These are phyloP conservation scores for Trachurus trachurus DNA, from an alignment of 2,797 vertebrate genomes.

Conservation along the genomic window DNA sequence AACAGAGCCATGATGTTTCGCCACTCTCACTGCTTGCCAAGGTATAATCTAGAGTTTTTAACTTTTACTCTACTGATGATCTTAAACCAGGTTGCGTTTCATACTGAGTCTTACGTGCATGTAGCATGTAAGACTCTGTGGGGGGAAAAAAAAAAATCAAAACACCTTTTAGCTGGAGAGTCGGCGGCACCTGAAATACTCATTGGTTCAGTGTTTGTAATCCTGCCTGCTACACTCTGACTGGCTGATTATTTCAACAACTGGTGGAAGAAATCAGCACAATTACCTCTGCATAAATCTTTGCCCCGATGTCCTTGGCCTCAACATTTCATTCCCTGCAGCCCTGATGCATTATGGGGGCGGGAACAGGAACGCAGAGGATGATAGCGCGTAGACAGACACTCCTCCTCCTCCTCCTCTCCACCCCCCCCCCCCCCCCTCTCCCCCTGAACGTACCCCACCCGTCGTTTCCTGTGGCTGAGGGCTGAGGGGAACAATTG, in stretches of 20 bases:
- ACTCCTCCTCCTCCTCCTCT: constrained; percentile 8
- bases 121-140: background rate
- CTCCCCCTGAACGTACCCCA: constrained; percentile 38
- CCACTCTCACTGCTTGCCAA: too few relatives aligned
- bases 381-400: constrained; percentile 17
- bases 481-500: constrained; percentile 75
- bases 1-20: too few relatives aligned
- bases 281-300: background rate
- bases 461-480: constrained; percentile 81
- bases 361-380: constrained; percentile 23
- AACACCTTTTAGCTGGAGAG: background rate
- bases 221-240: too few relatives aligned
- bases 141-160: too few relatives aligned
- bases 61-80: background rate
- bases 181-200: background rate
- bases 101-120: background rate
- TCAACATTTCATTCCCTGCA: constrained; percentile 1
- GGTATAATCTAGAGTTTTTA: too few relatives aligned
- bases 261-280: background rate
- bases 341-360: background rate
- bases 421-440: constrained; percentile 12
- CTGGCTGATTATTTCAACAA: background rate
- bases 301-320: background rate
- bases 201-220: background rate
- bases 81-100: background rate